Evolutionary conservation across 1,140 invertebrate species (phyloP), one percentile per base, ranked within the genome.

Genomic region (Pissodes strobi): DNA sequence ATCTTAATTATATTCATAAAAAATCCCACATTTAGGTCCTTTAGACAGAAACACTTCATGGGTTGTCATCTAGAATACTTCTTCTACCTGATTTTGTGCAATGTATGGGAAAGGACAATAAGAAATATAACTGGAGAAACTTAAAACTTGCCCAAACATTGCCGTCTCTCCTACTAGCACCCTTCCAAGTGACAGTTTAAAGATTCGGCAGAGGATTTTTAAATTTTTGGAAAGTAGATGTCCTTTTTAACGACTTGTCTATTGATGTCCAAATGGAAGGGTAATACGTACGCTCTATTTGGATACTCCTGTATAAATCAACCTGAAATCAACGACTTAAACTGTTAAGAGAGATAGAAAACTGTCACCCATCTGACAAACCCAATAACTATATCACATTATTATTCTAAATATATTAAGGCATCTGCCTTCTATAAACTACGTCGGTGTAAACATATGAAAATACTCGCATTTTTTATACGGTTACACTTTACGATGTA

Each of bases 281-380:
- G 41, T 19, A 18, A 19, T 27, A 9, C 13, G n/a, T 39, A 45
- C 15, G 5, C 19, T 45, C 18, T 3, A 45, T 45, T 45, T 45
- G 18, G 41, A 45, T 18, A 45, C 19, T 45, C 9, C 19, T 21
- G 15, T 19, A 45, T 45, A 45, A 45, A 45, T 21, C 22, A 52
- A 27, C 30, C 12, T 19, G 17, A 45, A 45, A 45, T 21, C 22
- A 52, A 27, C 30, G 46, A 52, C 30, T 37, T 37, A 52, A 52
- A 15, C 37, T 52, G 49, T 52, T 52, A 52, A 52, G 49, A 52
- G 49, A 52, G 49, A 52, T 52, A 37, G 49, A 52, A 27, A 52
- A 52, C 25, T 52, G 49, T 52, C 49, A 52, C 49, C 25, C 15
- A 17, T 25, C 25, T 52, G 30, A 52, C 30, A 52, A 52, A 19